Base-by-base conservation (phyloP, 2,888 invertebrate species). In the Thecocarcelia acutangulata region DNA sequence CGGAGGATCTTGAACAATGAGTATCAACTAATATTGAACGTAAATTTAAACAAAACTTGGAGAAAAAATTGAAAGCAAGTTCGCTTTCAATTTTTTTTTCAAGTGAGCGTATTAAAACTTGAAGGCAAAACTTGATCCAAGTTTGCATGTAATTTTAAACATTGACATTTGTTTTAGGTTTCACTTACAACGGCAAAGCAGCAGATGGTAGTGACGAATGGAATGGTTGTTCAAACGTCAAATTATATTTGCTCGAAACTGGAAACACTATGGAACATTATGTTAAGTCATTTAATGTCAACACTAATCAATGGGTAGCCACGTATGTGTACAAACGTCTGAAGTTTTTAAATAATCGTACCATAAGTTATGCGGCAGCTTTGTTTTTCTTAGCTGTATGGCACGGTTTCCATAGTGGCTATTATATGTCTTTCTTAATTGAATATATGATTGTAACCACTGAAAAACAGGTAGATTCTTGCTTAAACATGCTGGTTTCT, bases 381-480 rank as follows among this genome's bases (percentile, higher is more conserved):
- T 91, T 99, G 48, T 74, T 94, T 0, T 99, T 98, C 91, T 93
- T 99, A 46, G 97, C 99, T 0, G 87, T 98, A 0, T 99, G 99
- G 99, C 99, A 99, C 90, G 99, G 99, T 12, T 94, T 97, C 68
- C 96, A 97, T 88, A 94, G 96, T 11, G 98, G 99, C 0, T 99
- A 99, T 88, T 99, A 98, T 89, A 92, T 96, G 87, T 95, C 96
- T 56, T 99, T 99, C 92, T 93, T 96, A 75, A 94, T 97, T 90
- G 99, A 99, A 89, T 98, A 97, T 88, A 91, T 96, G 40, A 94
- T 97, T 40, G 96, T 98, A 89, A 93, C 93, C 83, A 93, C 96
- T 88, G 98, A 98, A 87, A 96, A 95, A 91, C 96, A 97, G 87
- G 95, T 95, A 90, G 92, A 93, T 90, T 13, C 12, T 11, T 4